Percentiles rank a stretch among this genome's conserved stretches.
Conservation (phyloP, 2,888 invertebrate genomes). For the Sarcophaga rosellei region DNA sequence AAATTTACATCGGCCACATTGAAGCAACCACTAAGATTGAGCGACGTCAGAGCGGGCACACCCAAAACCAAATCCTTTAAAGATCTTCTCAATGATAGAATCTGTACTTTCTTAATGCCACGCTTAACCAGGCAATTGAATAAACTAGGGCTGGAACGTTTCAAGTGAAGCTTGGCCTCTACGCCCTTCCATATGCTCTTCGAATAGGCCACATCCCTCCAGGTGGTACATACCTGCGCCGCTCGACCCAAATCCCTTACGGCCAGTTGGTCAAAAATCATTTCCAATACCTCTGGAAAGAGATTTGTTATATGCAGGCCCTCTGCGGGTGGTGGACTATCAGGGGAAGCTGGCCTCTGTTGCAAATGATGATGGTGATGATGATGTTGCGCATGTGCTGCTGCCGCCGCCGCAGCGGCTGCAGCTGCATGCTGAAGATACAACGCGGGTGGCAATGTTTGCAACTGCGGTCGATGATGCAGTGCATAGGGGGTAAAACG, state of each 20-base stretch:
- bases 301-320: conserved; percentile 92
- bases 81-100: conserved; percentile 91
- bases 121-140: conserved; percentile 93
- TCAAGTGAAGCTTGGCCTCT: conserved; percentile 93
- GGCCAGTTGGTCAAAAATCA: conserved; percentile 94
- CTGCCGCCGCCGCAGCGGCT: conserved; percentile 76
- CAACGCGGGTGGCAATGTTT: conserved; percentile 77
- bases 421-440: conserved; percentile 78
- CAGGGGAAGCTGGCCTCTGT: conserved; percentile 78
- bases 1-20: conserved; percentile 94
- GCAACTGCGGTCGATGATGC: conserved; percentile 85
- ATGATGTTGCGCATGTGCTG: conserved; percentile 77
- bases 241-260: conserved; percentile 94
- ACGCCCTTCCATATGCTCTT: conserved; percentile 97
- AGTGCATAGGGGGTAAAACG: conserved; percentile 85
- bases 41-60: conserved; percentile 91
- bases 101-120: conserved; percentile 94
- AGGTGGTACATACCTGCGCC: conserved; percentile 93
- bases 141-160: conserved; percentile 90
- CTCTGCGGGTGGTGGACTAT: conserved; percentile 82
- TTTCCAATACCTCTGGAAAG: conserved; percentile 95
- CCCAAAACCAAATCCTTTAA: conserved; percentile 92
- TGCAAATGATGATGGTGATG: conserved; percentile 80
- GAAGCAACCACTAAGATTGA: conserved; percentile 96
- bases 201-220: conserved; percentile 96